Conservation (phyloP, 2,888 invertebrate species). For the Nesidiocoris tenuis region DNA sequence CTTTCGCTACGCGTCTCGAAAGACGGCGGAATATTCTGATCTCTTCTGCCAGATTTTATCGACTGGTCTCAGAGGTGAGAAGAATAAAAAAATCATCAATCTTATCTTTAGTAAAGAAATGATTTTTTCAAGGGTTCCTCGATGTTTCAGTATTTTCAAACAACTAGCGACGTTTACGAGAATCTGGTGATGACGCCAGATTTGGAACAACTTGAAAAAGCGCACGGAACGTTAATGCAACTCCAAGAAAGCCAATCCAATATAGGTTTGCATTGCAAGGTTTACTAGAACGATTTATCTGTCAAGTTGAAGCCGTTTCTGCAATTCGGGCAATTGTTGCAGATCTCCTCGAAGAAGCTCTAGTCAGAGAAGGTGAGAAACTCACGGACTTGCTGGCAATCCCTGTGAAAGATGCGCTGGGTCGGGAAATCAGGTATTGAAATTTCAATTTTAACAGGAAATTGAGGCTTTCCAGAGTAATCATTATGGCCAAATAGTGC, state of each 20-base stretch:
- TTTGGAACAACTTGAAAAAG: constrained; percentile 61
- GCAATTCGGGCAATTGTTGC: too few relatives aligned
- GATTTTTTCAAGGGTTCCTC: neutral
- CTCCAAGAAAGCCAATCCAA: constrained; percentile 63
- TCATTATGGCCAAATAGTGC: too few relatives aligned
- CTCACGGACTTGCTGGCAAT: constrained; percentile 74
- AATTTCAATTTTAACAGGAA: too few relatives aligned
- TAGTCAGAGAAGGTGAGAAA: constrained; percentile 73
- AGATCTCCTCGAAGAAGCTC: constrained; percentile 68
- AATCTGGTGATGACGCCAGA: constrained; percentile 65
- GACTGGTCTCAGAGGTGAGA: constrained; percentile 68
- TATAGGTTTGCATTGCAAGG: constrained; percentile 58
- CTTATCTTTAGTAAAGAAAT: neutral
- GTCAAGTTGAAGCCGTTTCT: too few relatives aligned
- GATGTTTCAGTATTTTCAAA: constrained; percentile 64
- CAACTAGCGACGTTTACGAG: constrained; percentile 67
- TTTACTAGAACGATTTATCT: too few relatives aligned
- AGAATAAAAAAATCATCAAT: neutral
- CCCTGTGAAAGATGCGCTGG: constrained; percentile 75
- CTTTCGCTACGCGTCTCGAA: constrained; percentile 73
- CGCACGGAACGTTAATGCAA: constrained; percentile 60
- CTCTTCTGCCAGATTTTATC: constrained; percentile 72
- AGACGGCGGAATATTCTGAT: constrained; percentile 71
- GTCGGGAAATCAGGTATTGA: constrained; percentile 53
- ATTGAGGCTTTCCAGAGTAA: too few relatives aligned